Conservation (phyloP, 2,888 invertebrate species). For the Hydrotaea diabolus region DNA sequence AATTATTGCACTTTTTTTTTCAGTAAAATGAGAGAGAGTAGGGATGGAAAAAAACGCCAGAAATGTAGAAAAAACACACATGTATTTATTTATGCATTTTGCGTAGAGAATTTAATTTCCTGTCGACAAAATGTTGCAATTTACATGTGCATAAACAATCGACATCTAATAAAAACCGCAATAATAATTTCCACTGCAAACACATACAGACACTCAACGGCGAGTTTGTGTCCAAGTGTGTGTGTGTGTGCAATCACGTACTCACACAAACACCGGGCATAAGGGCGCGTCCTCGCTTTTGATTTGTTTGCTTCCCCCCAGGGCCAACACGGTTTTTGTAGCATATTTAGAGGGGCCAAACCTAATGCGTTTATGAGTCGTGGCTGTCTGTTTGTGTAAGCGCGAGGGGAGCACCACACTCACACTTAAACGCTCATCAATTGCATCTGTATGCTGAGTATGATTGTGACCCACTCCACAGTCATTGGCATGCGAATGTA, state of each 20-base stretch:
- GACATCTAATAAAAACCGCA: constrained; percentile 62
- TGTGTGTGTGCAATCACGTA: not conserved
- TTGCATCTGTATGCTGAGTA: not conserved
- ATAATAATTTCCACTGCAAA: constrained; percentile 60
- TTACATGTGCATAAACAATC: constrained; percentile 41
- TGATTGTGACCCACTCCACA: too few relatives aligned
- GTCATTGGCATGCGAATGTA: constrained; percentile 24
- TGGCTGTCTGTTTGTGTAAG: not conserved
- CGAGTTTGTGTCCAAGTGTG: not conserved
- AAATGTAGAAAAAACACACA: constrained; percentile 26
- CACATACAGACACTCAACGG: not conserved
- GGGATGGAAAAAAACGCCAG: not conserved
- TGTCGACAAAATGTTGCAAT: constrained; percentile 69
- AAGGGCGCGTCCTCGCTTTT: not conserved
- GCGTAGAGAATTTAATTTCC: constrained; percentile 75
- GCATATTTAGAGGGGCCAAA: constrained; percentile 58
- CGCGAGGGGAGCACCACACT: constrained; percentile 32
- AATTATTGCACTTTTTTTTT: too few relatives aligned
- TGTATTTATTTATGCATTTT: constrained; percentile 73
- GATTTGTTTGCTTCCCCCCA: constrained; percentile 15
- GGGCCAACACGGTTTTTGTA: constrained; percentile 31
- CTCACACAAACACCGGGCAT: not conserved
- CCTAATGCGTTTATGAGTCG: constrained; percentile 32
- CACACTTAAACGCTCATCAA: too few relatives aligned
- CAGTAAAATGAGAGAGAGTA: too few relatives aligned